Evolutionary conservation across 2,113 vertebrate species (phyloP).

Genomic region (Galemys pyrenaicus): DNA sequence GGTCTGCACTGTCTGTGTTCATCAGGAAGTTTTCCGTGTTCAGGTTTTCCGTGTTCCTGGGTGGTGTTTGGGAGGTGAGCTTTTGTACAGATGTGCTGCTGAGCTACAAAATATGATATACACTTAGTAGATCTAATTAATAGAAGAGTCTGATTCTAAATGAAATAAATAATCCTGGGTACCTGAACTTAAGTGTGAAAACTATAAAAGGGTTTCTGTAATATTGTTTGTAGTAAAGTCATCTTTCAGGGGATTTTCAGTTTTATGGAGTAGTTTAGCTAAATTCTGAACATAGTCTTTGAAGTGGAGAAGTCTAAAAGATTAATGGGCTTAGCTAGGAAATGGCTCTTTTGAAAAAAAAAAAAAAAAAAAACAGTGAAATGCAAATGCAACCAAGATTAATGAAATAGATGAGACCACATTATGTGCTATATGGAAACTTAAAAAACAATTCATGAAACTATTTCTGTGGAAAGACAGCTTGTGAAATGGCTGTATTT

Average conservation of each 20-base stretch:
- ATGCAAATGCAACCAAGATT: neutral
- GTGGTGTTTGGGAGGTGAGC: neutral
- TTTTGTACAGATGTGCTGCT: neutral
- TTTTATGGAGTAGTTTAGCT: neutral
- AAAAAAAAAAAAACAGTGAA: neutral
- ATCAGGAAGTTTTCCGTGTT: neutral
- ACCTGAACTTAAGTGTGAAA: neutral
- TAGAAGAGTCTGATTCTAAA: neutral
- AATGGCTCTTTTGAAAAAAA: conserved; percentile 29
- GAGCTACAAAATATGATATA: neutral
- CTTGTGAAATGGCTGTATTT: neutral
- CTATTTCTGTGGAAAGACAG: neutral
- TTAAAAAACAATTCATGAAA: neutral
- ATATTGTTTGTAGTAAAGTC: neutral
- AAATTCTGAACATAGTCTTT: neutral
- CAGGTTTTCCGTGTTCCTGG: neutral
- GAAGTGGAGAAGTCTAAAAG: neutral
- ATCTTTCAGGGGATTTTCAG: neutral
- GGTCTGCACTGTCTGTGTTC: neutral
- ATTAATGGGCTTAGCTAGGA: neutral
- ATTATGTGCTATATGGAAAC: neutral
- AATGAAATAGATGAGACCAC: neutral
- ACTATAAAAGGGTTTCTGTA: neutral
- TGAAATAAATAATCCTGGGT: neutral
- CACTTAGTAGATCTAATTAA: neutral